Evolutionary conservation across 2,888 invertebrate species (phyloP), one percentile per base, ranked within the genome.

Genomic region (Gastracanthus pulcherrimus): DNA sequence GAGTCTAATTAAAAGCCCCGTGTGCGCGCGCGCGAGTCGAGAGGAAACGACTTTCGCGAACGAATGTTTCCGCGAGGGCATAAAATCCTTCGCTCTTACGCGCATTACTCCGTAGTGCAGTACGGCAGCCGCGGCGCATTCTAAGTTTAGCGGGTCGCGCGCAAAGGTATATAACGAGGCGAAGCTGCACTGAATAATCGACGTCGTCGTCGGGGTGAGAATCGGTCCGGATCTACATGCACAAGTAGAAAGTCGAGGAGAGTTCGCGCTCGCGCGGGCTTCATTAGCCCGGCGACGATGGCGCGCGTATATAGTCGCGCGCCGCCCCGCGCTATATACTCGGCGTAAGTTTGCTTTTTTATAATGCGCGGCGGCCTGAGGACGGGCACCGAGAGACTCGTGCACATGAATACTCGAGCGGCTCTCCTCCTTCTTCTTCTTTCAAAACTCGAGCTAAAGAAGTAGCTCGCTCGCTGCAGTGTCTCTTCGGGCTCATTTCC

Each of bases 401-500:
- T 3, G 45, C 60, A 7, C 60, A 60, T 60, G 60, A 60, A 60
- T 60, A 60, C 60, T 26, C 29, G 31, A 31, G 31, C 31, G n/a
- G 16, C 29, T n/a, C 60, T n/a, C n/a, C n/a, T n/a, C n/a, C n/a
- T n/a, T n/a, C n/a, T n/a, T n/a, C n/a, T n/a, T n/a, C 16, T 60
- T 60, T 60, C 29, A 60, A 60, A 60, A 60, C 36, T 64, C 13
- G 16, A 19, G 31, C 16, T 6, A 11, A 19, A 13, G 36, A 23
- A 64, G 64, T 41, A 60, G 60, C 13, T 29, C 3, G n/a, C n/a
- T n/a, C n/a, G n/a, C n/a, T n/a, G n/a, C n/a, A 7, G 36, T 26
- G 26, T 67, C 67, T 45, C 29, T 41, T 62, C 11, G 67, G 70
- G 70, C 23, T 70, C 70, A 55, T 70, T 70, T 51, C 19, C 48